Conservation (phyloP, 2,113 vertebrate species). For the Oxyruncus cristatus region DNA sequence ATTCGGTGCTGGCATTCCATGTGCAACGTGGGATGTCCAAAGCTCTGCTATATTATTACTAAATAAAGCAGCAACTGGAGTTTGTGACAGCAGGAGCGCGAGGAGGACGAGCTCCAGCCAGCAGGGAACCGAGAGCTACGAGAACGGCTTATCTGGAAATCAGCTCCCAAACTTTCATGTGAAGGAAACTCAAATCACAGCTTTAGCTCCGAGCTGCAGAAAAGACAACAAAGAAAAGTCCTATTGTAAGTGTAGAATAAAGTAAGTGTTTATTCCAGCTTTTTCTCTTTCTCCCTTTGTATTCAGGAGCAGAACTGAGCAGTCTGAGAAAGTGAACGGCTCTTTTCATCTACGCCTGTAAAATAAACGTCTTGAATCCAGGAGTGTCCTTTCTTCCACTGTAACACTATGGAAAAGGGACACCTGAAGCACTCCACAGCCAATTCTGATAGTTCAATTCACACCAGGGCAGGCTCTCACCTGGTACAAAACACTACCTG, state of each 20-base stretch:
- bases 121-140: fast-evolving
- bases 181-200: background rate
- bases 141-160: background rate
- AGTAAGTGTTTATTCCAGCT: background rate
- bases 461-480: background rate
- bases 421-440: no score
- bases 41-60: background rate
- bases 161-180: background rate
- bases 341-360: background rate
- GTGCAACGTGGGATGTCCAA: background rate
- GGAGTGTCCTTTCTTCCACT: fast-evolving
- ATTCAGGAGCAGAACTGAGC: background rate
- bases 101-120: background rate
- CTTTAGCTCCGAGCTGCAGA: background rate
- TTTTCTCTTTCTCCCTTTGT: background rate
- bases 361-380: background rate
- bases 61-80: background rate
- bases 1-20: background rate
- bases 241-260: background rate
- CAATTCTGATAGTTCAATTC: fast-evolving
- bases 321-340: fast-evolving
- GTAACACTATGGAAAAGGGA: background rate
- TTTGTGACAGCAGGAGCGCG: background rate
- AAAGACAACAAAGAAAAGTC: background rate
- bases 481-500: fast-evolving